Evolutionary conservation across 1,140 invertebrate species (phyloP), one percentile per base, ranked within the genome.

Genomic region (Euglossa dilemma): DNA sequence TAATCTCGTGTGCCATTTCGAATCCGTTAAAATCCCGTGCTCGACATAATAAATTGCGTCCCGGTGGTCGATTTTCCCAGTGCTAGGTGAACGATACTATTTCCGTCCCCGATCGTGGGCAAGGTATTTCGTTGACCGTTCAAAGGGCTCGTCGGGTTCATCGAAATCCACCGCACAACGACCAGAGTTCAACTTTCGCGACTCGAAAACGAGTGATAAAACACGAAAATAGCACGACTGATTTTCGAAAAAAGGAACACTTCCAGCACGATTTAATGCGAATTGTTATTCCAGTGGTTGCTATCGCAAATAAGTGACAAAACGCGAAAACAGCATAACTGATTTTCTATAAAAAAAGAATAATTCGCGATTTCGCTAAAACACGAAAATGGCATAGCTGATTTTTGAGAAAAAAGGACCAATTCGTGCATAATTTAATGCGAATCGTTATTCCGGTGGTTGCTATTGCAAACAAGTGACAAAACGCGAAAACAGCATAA

Each of bases 71-170:
- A 87, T 87, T 87, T 80, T 47, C 81, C 56, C 76, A 56, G 72
- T 76, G 86, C 81, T 87, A 80, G 76, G 76, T 84, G 85, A 87
- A 87, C 85, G 81, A 73, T 84, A 84, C 86, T 87, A 87, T 87
- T 87, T 87, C 52, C 73, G 86, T 87, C 85, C 59, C 28, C 20
- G 72, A 84, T 87, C 63, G 85, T 72, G 74, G 75, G 64, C 76
- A 87, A 76, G 71, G 36, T 76, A 63, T 87, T 87, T 83, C 52
- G 59, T 73, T 64, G 28, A 7, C 78, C 74, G 57, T 63, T 67
- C 59, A 54, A 59, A 83, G 54, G 75, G 85, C 50, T 70, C 56
- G 36, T 79, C 25, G 59, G 25, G 23, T 82, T 76, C 78, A 28
- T 45, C 59, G 47, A 16, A 20, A 36, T 12, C 20, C n/a, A 11